Evolutionary conservation across 2,888 invertebrate genomes (phyloP).

Genomic region (Oxytorus armatus): DNA sequence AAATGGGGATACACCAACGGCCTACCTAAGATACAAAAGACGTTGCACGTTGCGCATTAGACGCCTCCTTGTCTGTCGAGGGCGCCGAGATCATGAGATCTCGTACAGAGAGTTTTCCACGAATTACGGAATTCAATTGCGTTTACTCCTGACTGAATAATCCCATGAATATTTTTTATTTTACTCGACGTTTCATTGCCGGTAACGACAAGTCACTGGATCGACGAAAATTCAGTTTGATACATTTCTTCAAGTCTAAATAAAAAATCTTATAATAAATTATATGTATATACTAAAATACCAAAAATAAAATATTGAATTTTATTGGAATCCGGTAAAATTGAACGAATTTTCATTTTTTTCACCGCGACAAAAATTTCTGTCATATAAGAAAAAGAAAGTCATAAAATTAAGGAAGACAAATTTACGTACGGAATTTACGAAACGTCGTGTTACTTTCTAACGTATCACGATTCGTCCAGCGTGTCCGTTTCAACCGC

Average conservation of each 20-base stretch:
- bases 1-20: slow-evolving; percentile 46
- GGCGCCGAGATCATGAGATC: slow-evolving; percentile 79
- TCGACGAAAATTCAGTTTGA: neutral
- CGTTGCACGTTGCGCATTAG: slow-evolving; percentile 30
- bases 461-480: slow-evolving; percentile 17
- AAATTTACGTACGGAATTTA: slow-evolving; percentile 7
- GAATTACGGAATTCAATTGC: slow-evolving; percentile 70
- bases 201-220: neutral
- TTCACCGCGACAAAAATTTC: too few relatives aligned
- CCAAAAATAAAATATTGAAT: neutral
- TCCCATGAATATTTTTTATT: slow-evolving; percentile 5
- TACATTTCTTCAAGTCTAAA: too few relatives aligned
- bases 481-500: slow-evolving; percentile 15
- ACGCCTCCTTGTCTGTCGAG: slow-evolving; percentile 64
- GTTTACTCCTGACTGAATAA: slow-evolving; percentile 33
- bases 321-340: too few relatives aligned
- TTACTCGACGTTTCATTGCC: neutral
- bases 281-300: too few relatives aligned
- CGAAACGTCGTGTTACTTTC: slow-evolving; percentile 7
- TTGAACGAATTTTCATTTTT: neutral
- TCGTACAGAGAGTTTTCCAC: slow-evolving; percentile 75
- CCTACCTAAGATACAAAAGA: slow-evolving; percentile 1
- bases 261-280: too few relatives aligned
- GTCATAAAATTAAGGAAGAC: neutral
- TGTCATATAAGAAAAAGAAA: neutral